Conservation (phyloP, 64 coral and sea anemone species). For the Montipora sp. region DNA sequence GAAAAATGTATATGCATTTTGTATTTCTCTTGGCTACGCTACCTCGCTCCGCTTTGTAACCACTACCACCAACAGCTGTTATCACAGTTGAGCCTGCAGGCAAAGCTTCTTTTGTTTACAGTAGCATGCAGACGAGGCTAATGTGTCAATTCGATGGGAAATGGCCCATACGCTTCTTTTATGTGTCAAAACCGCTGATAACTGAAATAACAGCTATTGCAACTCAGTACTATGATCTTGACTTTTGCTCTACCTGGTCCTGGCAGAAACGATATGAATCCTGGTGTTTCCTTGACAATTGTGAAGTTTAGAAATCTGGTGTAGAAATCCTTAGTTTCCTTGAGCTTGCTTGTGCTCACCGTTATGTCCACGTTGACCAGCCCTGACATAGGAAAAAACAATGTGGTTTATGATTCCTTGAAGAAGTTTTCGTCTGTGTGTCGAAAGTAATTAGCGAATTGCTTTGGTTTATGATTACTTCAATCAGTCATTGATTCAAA, state of each 20-base stretch:
- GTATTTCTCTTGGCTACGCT: not conserved
- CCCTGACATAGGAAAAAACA: constrained; percentile 1
- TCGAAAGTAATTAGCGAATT: too few species aligned
- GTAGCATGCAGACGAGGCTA: too few species aligned
- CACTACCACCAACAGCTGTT: not conserved
- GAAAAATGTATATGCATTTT: too few species aligned
- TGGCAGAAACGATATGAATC: constrained; percentile 34
- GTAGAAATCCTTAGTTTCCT: constrained; percentile 46
- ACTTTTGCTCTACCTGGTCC: constrained; percentile 32
- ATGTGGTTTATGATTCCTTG: not conserved
- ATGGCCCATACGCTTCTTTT: too few species aligned
- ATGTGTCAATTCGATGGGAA: too few species aligned
- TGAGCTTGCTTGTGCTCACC: constrained; percentile 57
- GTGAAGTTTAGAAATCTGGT: constrained; percentile 21
- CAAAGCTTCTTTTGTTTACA: too few species aligned
- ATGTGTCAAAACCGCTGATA: too few species aligned
- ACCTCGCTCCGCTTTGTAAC: not conserved
- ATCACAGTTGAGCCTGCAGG: too few species aligned
- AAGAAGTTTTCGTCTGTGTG: too few species aligned
- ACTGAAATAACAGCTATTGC: too few species aligned
- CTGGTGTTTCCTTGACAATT: constrained; percentile 44
- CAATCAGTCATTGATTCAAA: too few species aligned
- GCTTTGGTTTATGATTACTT: too few species aligned
- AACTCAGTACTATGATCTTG: not conserved
- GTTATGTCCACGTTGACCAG: constrained; percentile 47